Evolutionary conservation across 2,888 invertebrate genomes (phyloP), one percentile per base, ranked within the genome.

Genomic region (Pyrochroa serraticornis): DNA sequence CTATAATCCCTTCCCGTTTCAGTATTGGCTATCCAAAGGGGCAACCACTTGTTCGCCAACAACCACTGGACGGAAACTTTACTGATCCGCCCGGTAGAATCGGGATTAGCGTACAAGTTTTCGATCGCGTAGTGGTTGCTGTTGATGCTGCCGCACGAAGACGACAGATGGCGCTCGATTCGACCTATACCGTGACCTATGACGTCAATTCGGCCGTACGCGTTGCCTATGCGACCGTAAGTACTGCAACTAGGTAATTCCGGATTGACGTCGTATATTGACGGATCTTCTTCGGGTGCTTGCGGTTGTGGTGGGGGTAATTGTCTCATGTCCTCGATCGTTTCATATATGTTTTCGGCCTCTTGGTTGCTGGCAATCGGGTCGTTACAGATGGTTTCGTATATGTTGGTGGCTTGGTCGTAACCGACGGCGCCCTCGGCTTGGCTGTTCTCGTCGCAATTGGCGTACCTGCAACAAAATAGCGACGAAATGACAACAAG

Each of bases 1-100:
- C 77, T 62, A 64, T 77, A 77, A 64, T 77, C 77, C 42, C 71
- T 62, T 6, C 84, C 84, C 47, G 82, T 82, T n/a, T 79, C 79
- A 1, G 79, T 80, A 57, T 80, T 80, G n/a, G 81, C 80, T 55
- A 85, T 83, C 86, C 87, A 87, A 37, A 85, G 71, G 0, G 86
- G 85, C 13, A 87, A 71, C 87, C 87, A 87, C 67, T 86, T 85
- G 70, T 88, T 87, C 0, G 87, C 84, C 58, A 87, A 77, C 66
- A 87, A 79, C 87, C 87, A 87, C 69, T 87, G 86, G 34, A 87
- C 79, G 1, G 86, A 84, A 1, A 85, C 83, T 71, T 85, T 84
- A 49, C 84, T 86, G 44, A 87, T 84, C 48, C 86, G 75, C 6
- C 83, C 80, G 2, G 77, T 72, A 36, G 68, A 60, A 53, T 77